Conservation (phyloP, 2,113 vertebrate genomes). For the Otis tarda region DNA sequence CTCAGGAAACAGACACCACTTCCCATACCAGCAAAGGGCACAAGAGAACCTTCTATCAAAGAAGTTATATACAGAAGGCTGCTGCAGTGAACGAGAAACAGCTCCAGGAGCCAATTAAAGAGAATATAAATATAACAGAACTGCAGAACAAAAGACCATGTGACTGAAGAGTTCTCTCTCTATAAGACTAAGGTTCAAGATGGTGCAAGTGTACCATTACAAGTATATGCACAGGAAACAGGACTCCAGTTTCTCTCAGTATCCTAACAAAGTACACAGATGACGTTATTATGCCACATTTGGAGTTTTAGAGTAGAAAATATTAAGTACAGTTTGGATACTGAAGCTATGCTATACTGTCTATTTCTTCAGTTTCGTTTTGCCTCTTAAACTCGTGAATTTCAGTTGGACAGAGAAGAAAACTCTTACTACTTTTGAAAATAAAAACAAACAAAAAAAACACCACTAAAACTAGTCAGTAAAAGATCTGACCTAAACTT, state of each 20-base stretch:
- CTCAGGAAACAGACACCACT: not conserved
- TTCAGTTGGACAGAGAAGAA: not conserved
- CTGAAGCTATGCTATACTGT: not conserved
- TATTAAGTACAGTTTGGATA: not conserved
- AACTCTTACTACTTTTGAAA: not conserved
- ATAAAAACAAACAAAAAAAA: not conserved
- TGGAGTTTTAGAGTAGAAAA: not conserved
- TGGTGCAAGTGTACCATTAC: not conserved
- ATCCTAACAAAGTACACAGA: not conserved
- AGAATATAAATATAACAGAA: not conserved
- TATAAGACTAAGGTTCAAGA: not conserved
- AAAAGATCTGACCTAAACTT: not conserved
- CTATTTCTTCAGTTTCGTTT: not conserved
- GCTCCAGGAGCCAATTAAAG: not conserved
- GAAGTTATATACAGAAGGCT: not conserved
- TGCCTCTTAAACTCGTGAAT: not conserved
- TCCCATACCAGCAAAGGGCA: not conserved
- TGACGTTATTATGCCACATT: not conserved
- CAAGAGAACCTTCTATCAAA: not conserved
- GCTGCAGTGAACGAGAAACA: not conserved
- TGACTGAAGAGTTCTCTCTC: fast-evolving
- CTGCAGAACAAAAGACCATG: not conserved
- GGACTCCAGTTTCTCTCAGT: not conserved
- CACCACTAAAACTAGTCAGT: not conserved
- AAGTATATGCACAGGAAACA: not conserved